Evolutionary conservation across 2,888 invertebrate species (phyloP), one percentile per base, ranked within the genome.

Genomic region (Pelosia muscerda): DNA sequence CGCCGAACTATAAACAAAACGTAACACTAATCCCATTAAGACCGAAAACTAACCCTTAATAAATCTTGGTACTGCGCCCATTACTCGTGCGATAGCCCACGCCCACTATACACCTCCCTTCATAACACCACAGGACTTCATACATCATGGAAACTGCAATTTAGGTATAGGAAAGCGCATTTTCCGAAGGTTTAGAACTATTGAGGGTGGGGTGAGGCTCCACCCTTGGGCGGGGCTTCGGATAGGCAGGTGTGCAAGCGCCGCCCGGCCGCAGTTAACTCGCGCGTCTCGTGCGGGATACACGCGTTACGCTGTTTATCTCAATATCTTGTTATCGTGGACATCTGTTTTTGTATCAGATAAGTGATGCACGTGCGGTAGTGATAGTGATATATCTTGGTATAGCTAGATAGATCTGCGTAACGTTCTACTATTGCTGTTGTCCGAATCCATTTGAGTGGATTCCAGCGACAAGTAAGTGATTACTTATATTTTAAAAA

Each of bases 21-120:
- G 82, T 82, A 84, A 84, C 85, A 83, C 86, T 90, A 90, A 90
- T 90, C 88, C 92, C 92, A 91, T 92, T 91, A 92, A 88, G 84
- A 85, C 85, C 82, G 79, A 86, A n/a, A 86, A 83, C 86, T 86
- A 86, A 86, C 88, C 88, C 84, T 84, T 85, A 76, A 86, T 90
- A 89, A 89, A 91, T 90, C 90, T 86, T 82, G 78, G 77, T 79
- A 82, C 82, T 83, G 73, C 74, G 74, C 82, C 86, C 84, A 85
- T 85, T 82, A 84, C 81, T 85, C 76, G 85, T 73, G 61, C 75
- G 81, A 80, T 78, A 81, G 79, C 76, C 72, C 78, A 82, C 81
- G 81, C 81, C 83, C 83, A 79, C 71, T 63, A 66, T 61, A 55
- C 63, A 63, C 77, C 75, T 74, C 53, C 71, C 76, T 71, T 71